Conservation (phyloP, 2,888 invertebrate species). For the Sipha maydis region DNA sequence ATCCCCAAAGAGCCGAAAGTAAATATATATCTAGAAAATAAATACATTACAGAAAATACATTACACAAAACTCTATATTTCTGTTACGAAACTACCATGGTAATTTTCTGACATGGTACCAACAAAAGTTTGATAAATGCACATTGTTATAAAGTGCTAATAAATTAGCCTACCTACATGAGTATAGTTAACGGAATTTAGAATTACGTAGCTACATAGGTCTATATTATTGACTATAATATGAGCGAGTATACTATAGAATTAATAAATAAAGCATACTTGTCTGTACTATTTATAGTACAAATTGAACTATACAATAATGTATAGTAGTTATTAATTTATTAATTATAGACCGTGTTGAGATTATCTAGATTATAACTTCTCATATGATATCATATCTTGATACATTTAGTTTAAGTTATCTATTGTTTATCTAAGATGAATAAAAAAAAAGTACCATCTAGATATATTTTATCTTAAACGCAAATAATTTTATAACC, state of each 20-base stretch:
- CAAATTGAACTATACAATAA: too few species aligned
- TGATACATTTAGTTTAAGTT: too few species aligned
- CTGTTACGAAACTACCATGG: conserved; percentile 22
- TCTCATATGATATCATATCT: too few species aligned
- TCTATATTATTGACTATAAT: not conserved
- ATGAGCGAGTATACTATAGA: not conserved
- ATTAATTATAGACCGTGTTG: too few species aligned
- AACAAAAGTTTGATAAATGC: conserved; percentile 54
- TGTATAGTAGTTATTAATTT: too few species aligned
- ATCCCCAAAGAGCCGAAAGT: conserved; percentile 7
- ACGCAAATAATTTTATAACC: too few species aligned
- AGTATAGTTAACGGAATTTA: not conserved
- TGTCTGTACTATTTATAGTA: too few species aligned
- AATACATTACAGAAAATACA: not conserved
- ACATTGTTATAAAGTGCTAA: conserved; percentile 40
- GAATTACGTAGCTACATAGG: not conserved
- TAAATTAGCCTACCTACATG: conserved; percentile 29
- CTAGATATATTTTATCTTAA: too few species aligned
- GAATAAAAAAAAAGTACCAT: too few species aligned
- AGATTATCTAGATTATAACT: too few species aligned
- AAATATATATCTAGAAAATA: conserved; percentile 34
- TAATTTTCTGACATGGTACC: conserved; percentile 43
- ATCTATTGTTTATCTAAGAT: too few species aligned
- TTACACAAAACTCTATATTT: conserved; percentile 46
- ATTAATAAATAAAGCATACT: too few species aligned